Evolutionary conservation across 2,113 vertebrate species (phyloP).

Genomic region (Ursus arctos): DNA sequence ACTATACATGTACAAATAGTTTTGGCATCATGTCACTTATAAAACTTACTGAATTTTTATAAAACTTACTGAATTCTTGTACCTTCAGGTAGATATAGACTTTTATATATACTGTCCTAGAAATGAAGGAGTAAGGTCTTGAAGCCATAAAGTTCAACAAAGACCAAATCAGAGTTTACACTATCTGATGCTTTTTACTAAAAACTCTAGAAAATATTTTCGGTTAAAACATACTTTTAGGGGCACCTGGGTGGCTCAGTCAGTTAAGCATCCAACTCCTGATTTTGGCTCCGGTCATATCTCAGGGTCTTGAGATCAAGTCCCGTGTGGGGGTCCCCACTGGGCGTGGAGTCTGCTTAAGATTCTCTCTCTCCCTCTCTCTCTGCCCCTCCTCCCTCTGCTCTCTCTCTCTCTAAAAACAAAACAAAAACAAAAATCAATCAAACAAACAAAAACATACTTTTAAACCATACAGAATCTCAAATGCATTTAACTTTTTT

Average conservation of each 20-base stretch:
- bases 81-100: neutral
- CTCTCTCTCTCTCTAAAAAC: neutral
- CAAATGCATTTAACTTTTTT: neutral
- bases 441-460: neutral
- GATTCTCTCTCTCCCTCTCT: neutral
- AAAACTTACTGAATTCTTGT: neutral
- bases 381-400: neutral
- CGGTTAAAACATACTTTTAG: neutral
- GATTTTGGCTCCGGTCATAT: neutral
- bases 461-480: neutral
- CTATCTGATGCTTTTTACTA: neutral
- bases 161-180: neutral
- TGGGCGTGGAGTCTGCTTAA: neutral
- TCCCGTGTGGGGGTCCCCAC: neutral
- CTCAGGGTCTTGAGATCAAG: neutral
- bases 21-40: neutral
- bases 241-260: neutral
- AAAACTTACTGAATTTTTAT: neutral
- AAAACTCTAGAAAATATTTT: constrained; percentile 26
- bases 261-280: neutral
- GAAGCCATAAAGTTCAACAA: neutral
- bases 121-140: neutral
- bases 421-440: neutral
- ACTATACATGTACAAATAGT: neutral
- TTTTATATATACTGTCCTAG: neutral